phyloP scores from a whole-genome alignment of 2,797 vertebrate species.

The Sandelia bainsii region DNA sequence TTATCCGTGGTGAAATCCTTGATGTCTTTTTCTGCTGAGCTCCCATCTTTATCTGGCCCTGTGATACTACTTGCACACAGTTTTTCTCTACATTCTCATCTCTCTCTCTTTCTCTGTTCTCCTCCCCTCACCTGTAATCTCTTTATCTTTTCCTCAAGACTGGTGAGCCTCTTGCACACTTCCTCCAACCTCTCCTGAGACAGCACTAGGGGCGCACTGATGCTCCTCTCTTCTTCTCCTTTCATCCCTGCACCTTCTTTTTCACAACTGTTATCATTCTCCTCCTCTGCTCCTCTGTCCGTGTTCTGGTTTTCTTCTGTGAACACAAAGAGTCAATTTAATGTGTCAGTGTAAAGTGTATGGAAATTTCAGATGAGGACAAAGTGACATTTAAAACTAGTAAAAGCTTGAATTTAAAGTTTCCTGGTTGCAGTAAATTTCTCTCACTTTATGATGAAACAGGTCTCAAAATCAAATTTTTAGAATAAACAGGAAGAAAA shows the following conservation, averaged over 20 bases:
- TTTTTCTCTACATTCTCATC: constrained; percentile 28
- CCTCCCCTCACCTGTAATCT: constrained; percentile 84
- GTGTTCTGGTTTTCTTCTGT: constrained; percentile 65
- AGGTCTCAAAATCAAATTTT: background rate
- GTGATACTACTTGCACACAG: constrained; percentile 33
- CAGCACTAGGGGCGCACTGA: constrained; percentile 79
- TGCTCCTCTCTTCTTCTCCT: constrained; percentile 56
- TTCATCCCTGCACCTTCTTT: constrained; percentile 38
- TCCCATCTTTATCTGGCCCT: constrained; percentile 54
- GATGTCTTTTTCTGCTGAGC: constrained; percentile 49
- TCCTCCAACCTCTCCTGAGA: constrained; percentile 79
- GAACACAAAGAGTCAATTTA: constrained; percentile 15
- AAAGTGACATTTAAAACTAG: background rate
- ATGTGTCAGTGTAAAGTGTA: background rate
- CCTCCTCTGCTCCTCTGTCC: constrained; percentile 50
- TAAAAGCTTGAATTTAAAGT: background rate
- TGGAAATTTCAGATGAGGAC: background rate
- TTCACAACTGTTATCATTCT: constrained; percentile 40
- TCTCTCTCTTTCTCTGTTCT: constrained; percentile 21
- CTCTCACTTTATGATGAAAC: background rate
- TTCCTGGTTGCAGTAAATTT: background rate
- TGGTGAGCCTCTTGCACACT: constrained; percentile 77
- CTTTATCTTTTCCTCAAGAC: constrained; percentile 83
- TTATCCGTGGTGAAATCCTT: constrained; percentile 66
- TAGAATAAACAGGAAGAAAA: constrained; percentile 1